Percentiles rank a stretch among this genome's conserved stretches.
Evolutionary conservation across 2,888 invertebrate genomes (phyloP).

Genomic region (Macrostomum cliftonense): DNA sequence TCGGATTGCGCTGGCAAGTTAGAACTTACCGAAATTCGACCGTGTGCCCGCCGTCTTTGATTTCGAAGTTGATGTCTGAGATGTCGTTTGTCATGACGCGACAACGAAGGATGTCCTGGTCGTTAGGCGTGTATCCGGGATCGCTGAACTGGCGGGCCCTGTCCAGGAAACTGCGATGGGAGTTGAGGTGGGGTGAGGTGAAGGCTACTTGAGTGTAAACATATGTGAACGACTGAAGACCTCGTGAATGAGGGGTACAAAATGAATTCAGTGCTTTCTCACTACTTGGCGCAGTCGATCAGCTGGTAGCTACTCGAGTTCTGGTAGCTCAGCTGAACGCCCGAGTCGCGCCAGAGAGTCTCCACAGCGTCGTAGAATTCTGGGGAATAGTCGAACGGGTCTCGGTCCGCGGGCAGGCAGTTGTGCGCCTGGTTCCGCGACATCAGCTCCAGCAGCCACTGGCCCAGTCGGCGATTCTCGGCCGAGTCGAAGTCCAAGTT

Average conservation of each 20-base stretch:
- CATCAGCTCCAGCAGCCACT: neutral
- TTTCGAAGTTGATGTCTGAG: slow-evolving; percentile 25
- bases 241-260: too few species aligned
- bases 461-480: neutral
- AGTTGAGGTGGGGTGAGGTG: slow-evolving; percentile 1
- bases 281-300: slow-evolving; percentile 65
- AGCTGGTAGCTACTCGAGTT: slow-evolving; percentile 59
- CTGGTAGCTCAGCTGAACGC: slow-evolving; percentile 50
- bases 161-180: slow-evolving; percentile 51
- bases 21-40: slow-evolving; percentile 25
- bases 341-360: slow-evolving; percentile 51
- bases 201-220: neutral
- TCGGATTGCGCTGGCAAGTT: too few species aligned
- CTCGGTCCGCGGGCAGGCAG: slow-evolving; percentile 8
- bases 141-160: slow-evolving; percentile 49
- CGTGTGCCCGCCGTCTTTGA: slow-evolving; percentile 20
- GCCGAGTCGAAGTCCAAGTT: slow-evolving; percentile 13
- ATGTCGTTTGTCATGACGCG: slow-evolving; percentile 42
- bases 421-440: neutral
- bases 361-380: slow-evolving; percentile 54
- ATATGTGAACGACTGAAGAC: too few species aligned
- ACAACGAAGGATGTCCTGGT: slow-evolving; percentile 55
- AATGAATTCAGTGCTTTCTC: too few species aligned
- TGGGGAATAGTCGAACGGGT: slow-evolving; percentile 38
- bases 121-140: slow-evolving; percentile 50